Evolutionary conservation across 2,797 vertebrate species (phyloP).

Genomic region (Pipistrellus pygmaeus): DNA sequence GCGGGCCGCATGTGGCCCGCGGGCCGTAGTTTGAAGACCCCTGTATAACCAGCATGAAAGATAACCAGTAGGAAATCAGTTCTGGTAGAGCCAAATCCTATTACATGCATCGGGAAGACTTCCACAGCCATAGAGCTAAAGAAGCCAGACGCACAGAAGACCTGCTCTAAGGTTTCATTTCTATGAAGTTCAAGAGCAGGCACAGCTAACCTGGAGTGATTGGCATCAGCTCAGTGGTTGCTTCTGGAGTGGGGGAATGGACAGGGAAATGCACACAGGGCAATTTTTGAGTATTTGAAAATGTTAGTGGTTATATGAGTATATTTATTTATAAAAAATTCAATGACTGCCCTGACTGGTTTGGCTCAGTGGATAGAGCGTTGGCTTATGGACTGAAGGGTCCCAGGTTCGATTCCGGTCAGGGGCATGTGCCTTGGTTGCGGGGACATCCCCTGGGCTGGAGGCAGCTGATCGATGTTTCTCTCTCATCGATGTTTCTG

Average conservation of each 20-base stretch:
- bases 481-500: too few relatives aligned
- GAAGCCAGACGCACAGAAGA: neutral
- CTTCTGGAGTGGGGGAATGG: neutral
- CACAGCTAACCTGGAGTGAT: neutral
- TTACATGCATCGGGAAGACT: neutral
- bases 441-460: too few relatives aligned
- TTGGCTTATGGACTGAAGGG: too few relatives aligned
- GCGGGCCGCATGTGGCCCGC: too few relatives aligned
- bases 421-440: too few relatives aligned
- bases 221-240: neutral
- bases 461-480: too few relatives aligned
- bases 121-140: neutral
- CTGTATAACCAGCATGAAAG: neutral
- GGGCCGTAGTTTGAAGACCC: too few relatives aligned
- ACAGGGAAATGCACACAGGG: neutral
- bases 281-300: neutral
- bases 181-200: neutral
- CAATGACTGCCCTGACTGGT: neutral
- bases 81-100: neutral
- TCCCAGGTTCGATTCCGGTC: too few relatives aligned
- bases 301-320: neutral
- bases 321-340: conserved; percentile 17
- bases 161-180: neutral
- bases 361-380: too few relatives aligned
- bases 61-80: neutral